Conservation (phyloP, 2,888 invertebrate species). For the Sceliomorpha sp. region DNA sequence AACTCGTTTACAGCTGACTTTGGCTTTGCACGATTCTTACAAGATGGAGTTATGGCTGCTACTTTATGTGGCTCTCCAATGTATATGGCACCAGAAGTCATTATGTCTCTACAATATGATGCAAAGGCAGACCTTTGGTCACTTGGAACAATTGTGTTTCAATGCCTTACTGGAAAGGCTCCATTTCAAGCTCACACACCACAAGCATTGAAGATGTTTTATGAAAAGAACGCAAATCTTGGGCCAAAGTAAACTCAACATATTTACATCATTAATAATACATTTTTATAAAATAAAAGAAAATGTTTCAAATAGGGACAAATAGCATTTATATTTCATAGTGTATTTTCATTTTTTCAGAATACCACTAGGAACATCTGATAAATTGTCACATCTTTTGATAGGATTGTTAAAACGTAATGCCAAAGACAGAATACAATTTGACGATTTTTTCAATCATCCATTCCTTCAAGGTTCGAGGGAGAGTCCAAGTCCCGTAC, state of each 20-base stretch:
- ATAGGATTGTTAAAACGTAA: slow-evolving; percentile 93
- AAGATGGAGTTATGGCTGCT: slow-evolving; percentile 99
- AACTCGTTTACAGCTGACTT: slow-evolving; percentile 97
- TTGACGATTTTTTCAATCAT: slow-evolving; percentile 97
- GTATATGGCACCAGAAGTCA: slow-evolving; percentile 99
- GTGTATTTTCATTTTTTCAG: slow-evolving; percentile 83
- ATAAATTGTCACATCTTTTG: slow-evolving; percentile 92
- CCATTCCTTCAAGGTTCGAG: slow-evolving; percentile 88
- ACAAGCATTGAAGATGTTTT: slow-evolving; percentile 97
- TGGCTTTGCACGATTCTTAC: slow-evolving; percentile 98
- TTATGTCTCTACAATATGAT: slow-evolving; percentile 99
- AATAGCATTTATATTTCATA: too few relatives aligned
- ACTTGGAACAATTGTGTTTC: slow-evolving; percentile 98
- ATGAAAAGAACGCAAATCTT: slow-evolving; percentile 96
- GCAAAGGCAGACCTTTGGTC: slow-evolving; percentile 99
- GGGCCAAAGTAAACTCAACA: slow-evolving; percentile 90
- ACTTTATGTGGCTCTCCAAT: slow-evolving; percentile 99
- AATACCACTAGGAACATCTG: slow-evolving; percentile 96
- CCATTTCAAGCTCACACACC: slow-evolving; percentile 99
- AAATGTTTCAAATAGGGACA: too few relatives aligned
- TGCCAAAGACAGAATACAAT: slow-evolving; percentile 96
- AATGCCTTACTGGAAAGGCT: slow-evolving; percentile 98
- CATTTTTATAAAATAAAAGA: too few relatives aligned
- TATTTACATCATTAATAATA: too few relatives aligned
- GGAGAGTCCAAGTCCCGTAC: slow-evolving; percentile 80